Evolutionary conservation across 2,797 vertebrate species (phyloP), one percentile per base, ranked within the genome.

Genomic region (Lacerta bilineata): DNA sequence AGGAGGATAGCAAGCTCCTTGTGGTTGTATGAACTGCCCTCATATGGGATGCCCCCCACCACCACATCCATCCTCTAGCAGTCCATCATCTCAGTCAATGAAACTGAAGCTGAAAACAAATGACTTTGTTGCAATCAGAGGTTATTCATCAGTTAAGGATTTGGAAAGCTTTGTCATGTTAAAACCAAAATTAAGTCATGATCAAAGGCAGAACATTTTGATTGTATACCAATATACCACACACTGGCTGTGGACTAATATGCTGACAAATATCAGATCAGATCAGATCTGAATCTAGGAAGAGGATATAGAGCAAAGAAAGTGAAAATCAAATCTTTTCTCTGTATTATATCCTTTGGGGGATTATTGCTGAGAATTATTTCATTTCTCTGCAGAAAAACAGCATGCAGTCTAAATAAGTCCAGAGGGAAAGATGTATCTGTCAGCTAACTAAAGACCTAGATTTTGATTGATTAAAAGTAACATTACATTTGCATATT

Each of bases 81-180:
- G 88, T 81, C 29, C 33, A 27, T 83, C 39, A 9, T 0, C 76
- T 8, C 9, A 83, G 33, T 87, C 0, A 5, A 80, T 86, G 89
- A 76, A 0, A 2, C 74, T 79, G 46, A 4, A 79, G 89, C 87
- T 77, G 82, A 75, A 79, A 78, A 86, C 11, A 77, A 18, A 69
- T 1, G 83, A 39, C 2, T 5, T 74, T 23, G 78, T 76, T 59
- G 81, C 27, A 87, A 20, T 83, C 74, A 43, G 0, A 0, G 59
- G 17, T 80, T 69, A 15, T 78, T 76, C 59, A 43, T 10, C 43
- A 50, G 20, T 43, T 13, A 0, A 85, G 7, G 5, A 27, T 0
- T 61, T 74, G 11, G 0, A 64, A 3, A 2, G 39, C 87, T 3
- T 25, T 33, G 0, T 0, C 0, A 8, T 11, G 39, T 77, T 78